phyloP scores from a whole-genome alignment of 2,113 vertebrate genomes.

The Pituophis catenifer region DNA sequence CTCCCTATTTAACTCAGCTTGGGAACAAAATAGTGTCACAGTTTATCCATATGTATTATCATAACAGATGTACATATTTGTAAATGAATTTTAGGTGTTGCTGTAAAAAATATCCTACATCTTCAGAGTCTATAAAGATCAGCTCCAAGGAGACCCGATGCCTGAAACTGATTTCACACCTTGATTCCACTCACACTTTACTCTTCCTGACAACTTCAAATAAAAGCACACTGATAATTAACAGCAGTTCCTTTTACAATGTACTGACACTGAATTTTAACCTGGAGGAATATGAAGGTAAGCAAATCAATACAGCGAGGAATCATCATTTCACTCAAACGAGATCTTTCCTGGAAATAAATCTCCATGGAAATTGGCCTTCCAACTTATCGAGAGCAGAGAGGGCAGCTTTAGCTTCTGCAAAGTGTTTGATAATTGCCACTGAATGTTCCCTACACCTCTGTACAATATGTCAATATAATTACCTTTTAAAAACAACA shows the following conservation, averaged over 20 bases:
- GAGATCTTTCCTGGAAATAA: not conserved
- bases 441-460: not conserved
- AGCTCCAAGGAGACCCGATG: not conserved
- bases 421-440: not conserved
- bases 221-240: not conserved
- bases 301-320: not conserved
- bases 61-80: not conserved
- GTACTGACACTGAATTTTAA: not conserved
- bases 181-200: not conserved
- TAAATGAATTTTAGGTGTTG: not conserved
- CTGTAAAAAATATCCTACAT: not conserved
- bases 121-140: not conserved
- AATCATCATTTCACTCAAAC: not conserved
- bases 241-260: not conserved
- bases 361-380: not conserved
- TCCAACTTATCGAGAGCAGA: not conserved
- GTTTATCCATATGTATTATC: not conserved
- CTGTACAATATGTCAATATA: not conserved
- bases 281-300: not conserved
- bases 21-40: not conserved
- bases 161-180: not conserved
- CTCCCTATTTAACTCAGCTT: not conserved
- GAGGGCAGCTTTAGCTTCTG: not conserved
- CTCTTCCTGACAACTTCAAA: not conserved
- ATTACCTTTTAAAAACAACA: not conserved